Evolutionary conservation across 1,140 invertebrate species (phyloP).

Genomic region (Varroa destructor): DNA sequence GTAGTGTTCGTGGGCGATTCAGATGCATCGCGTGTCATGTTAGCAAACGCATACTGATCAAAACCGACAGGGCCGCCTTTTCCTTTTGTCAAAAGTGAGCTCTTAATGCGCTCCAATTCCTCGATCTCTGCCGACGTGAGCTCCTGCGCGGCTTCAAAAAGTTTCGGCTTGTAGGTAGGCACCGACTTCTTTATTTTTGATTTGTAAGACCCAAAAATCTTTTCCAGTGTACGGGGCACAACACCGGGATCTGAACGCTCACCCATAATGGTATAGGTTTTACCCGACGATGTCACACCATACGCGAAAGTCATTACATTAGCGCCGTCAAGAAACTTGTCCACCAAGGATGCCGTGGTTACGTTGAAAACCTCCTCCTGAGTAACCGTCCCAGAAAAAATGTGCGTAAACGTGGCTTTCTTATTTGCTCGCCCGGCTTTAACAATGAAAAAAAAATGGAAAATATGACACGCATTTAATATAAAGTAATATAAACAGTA

Average conservation of each 20-base stretch:
- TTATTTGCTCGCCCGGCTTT: constrained; percentile 3
- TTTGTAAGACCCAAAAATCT: background rate
- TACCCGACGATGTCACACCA: constrained; percentile 43
- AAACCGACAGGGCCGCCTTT: background rate
- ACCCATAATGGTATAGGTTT: constrained; percentile 40
- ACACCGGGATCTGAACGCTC: background rate
- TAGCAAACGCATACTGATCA: constrained; percentile 4
- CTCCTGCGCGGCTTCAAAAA: background rate
- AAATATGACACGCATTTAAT: too few relatives aligned
- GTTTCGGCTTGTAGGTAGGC: background rate
- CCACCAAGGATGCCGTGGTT: background rate
- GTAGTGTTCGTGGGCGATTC: background rate
- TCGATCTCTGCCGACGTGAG: background rate
- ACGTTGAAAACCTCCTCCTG: constrained; percentile 20
- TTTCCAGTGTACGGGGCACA: background rate
- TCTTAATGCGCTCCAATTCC: background rate
- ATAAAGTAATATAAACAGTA: too few relatives aligned
- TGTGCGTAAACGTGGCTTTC: background rate
- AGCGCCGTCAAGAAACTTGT: background rate
- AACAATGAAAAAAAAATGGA: background rate
- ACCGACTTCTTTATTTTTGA: background rate
- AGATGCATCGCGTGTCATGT: constrained; percentile 10
- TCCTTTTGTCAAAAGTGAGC: background rate
- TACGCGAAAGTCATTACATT: constrained; percentile 34
- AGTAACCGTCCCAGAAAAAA: background rate